Conservation (phyloP, 2,797 vertebrate species). For the Pangasius sanitwongsei region DNA sequence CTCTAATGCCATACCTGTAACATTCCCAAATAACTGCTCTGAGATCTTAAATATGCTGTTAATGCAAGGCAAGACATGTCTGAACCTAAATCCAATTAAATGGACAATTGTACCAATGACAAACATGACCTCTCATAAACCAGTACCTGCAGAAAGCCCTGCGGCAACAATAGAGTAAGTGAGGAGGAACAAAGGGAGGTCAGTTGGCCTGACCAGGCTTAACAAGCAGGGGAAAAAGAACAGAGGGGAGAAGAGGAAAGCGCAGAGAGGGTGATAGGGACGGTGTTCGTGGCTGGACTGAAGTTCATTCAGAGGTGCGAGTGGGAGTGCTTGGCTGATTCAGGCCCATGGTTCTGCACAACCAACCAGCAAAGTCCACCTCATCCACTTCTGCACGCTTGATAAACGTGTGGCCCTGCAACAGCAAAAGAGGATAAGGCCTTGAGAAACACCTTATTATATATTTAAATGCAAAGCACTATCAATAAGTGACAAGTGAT, state of each 20-base stretch:
- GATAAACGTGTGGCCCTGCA: slow-evolving; percentile 92
- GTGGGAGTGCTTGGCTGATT: slow-evolving; percentile 96
- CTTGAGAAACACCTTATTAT: slow-evolving; percentile 1
- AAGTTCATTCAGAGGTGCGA: slow-evolving; percentile 76
- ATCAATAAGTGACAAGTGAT: not conserved
- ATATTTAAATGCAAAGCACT: not conserved
- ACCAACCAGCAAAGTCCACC: slow-evolving; percentile 96
- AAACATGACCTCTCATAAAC: slow-evolving; percentile 36
- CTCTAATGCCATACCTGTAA: slow-evolving; percentile 43
- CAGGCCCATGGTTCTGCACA: slow-evolving; percentile 91
- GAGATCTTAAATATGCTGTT: slow-evolving; percentile 33
- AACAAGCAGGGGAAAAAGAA: slow-evolving; percentile 36
- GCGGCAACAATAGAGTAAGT: slow-evolving; percentile 33
- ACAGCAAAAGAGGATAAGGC: not conserved
- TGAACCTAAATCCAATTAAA: slow-evolving; percentile 40
- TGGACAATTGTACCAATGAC: slow-evolving; percentile 42
- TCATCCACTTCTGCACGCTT: slow-evolving; percentile 93
- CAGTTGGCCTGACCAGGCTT: slow-evolving; percentile 29
- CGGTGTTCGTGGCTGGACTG: slow-evolving; percentile 19
- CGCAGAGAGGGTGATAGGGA: slow-evolving; percentile 1
- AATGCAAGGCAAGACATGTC: slow-evolving; percentile 33
- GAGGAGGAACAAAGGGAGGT: slow-evolving; percentile 17
- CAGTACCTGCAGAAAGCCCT: slow-evolving; percentile 46
- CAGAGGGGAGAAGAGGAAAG: not conserved
- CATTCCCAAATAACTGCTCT: slow-evolving; percentile 31